phyloP scores from a whole-genome alignment of 2,888 invertebrate species.

The Andrena flavipes region DNA sequence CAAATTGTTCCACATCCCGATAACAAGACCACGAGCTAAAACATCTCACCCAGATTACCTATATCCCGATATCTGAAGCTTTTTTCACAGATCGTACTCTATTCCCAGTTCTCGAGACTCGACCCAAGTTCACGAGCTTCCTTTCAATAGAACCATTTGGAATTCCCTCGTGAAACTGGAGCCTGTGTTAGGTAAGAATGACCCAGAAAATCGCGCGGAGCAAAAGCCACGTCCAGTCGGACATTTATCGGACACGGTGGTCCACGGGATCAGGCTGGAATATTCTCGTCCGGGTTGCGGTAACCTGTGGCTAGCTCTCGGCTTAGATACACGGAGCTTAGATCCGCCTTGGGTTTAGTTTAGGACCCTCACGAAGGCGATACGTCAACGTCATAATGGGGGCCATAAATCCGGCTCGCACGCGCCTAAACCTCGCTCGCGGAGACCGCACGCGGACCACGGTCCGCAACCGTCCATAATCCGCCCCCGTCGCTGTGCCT shows the following conservation, averaged over 20 bases:
- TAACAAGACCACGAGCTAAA: too few relatives aligned
- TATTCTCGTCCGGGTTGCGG: conserved; percentile 74
- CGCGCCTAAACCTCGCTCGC: conserved; percentile 74
- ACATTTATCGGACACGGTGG: conserved; percentile 73
- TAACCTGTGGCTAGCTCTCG: conserved; percentile 75
- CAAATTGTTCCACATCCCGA: too few relatives aligned
- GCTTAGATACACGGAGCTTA: conserved; percentile 76
- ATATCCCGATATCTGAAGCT: not conserved
- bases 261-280: conserved; percentile 73
- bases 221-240: conserved; percentile 20
- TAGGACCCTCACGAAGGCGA: conserved; percentile 76
- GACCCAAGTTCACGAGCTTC: not conserved
- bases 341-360: conserved; percentile 76
- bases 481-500: conserved; percentile 44
- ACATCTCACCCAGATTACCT: too few relatives aligned
- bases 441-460: conserved; percentile 71
- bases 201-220: conserved; percentile 11
- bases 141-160: not conserved
- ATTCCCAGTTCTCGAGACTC: not conserved
- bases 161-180: conserved; percentile 6
- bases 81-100: not conserved
- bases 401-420: conserved; percentile 80
- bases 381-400: conserved; percentile 82
- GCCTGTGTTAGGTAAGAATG: not conserved
- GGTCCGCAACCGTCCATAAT: conserved; percentile 69